Base-by-base conservation (phyloP, 53 echinoderm and acorn worm species). In the Echinometra lucunter region DNA sequence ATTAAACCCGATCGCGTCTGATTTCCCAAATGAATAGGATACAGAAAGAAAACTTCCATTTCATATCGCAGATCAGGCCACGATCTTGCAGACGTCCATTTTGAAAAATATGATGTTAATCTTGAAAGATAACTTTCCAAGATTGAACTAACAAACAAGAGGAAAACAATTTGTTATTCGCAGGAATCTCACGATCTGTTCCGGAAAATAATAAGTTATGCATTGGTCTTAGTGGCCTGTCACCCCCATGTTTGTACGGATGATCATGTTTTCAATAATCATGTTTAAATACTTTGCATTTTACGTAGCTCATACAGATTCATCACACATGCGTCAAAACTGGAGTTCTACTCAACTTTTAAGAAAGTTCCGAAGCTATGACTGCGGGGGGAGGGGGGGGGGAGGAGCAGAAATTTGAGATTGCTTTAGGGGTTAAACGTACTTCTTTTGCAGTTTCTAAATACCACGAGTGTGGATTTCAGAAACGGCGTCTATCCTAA, bases 1-100 rank as follows among this genome's bases (percentile, higher is more conserved):
- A 83, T 94, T 83, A 82, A 94, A 94, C 75, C 80, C 80, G 85
- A 94, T n/a, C 94, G 83, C 94, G 58, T 27, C 30, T 60, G 94
- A 94, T 83, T 83, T 83, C 94, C 85, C 94, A 25, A 60, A 60
- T 60, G 94, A 94, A 44, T 63, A 21, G 40, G 45, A 58, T 45
- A 19, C 27, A 93, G 75, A 91, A 91, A 91, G 45, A 93, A 93
- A 93, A 93, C 58, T 89, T 89, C 63, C 89, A 89, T 89, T 89
- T 89, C 89, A 58, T 58, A 89, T 58, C 35, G 58, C 13, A 35
- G 17, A 89, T 21, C 58, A 35, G 47, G 1, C 27, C 82, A 82
- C 82, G 45, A 32, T 82, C 44, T 17, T 25, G 44, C 47, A 47
- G 82, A 45, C 5, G 45, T 44, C n/a, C 78, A 40, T 78, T 53